phyloP scores from a whole-genome alignment of 2,113 vertebrate species.

The Larimichthys polyactis region DNA sequence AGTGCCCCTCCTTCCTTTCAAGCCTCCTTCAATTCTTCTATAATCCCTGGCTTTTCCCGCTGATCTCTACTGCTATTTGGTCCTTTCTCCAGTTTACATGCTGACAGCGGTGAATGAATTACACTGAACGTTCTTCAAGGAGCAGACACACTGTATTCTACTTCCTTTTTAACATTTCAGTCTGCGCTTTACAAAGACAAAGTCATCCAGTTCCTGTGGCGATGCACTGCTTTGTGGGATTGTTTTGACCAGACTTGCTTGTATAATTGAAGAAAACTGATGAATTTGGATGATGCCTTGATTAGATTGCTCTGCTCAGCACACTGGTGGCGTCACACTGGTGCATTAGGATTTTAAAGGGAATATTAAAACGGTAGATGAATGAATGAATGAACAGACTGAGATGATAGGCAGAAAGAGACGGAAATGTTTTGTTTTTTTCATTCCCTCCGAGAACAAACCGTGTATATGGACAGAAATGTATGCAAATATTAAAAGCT shows the following conservation, averaged over 20 bases:
- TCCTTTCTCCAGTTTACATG: constrained; percentile 43
- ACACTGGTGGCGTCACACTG: constrained; percentile 37
- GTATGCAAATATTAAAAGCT: constrained; percentile 27
- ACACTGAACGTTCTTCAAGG: constrained; percentile 48
- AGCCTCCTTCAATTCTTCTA: constrained; percentile 48
- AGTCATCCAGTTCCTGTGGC: constrained; percentile 38
- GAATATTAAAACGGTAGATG: constrained; percentile 57
- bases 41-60: constrained; percentile 39
- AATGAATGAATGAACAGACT: constrained; percentile 44
- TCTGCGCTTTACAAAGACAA: constrained; percentile 46
- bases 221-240: constrained; percentile 49
- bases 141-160: constrained; percentile 16
- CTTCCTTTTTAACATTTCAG: constrained; percentile 48
- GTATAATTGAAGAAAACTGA: constrained; percentile 67
- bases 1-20: constrained; percentile 35
- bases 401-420: constrained; percentile 1
- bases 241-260: constrained; percentile 59
- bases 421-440: background rate
- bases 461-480: background rate
- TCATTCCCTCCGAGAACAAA: constrained; percentile 5
- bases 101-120: constrained; percentile 38
- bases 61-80: constrained; percentile 44
- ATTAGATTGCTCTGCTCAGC: constrained; percentile 54
- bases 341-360: constrained; percentile 45
- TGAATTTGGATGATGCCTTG: constrained; percentile 71